phyloP scores from a whole-genome alignment of 2,888 invertebrate species.

The Micropterix aruncella region DNA sequence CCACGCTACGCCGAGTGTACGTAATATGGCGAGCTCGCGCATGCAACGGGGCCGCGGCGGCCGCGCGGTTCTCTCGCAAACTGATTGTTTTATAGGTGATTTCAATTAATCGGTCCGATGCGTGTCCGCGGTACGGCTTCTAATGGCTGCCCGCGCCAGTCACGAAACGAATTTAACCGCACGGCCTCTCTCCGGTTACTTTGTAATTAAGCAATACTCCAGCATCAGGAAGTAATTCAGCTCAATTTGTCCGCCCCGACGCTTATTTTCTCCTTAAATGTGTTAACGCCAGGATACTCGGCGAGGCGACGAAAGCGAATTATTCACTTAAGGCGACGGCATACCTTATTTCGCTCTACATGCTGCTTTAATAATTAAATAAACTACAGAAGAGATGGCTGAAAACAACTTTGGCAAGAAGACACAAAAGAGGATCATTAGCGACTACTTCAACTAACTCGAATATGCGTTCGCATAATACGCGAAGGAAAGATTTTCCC shows the following conservation, averaged over 20 bases:
- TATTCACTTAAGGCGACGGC: not conserved
- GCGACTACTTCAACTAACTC: no score
- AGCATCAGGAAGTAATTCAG: not conserved
- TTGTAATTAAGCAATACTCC: not conserved
- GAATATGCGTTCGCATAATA: no score
- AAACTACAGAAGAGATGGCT: no score
- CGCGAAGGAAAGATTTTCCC: no score
- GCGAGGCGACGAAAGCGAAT: no score
- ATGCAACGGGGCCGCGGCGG: constrained; percentile 19
- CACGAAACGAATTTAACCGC: not conserved
- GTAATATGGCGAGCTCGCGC: constrained; percentile 66
- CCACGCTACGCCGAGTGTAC: no score
- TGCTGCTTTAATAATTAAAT: no score
- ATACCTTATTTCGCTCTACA: no score
- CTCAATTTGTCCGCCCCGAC: not conserved
- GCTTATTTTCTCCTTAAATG: not conserved
- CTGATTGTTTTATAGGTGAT: not conserved
- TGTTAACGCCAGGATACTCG: not conserved
- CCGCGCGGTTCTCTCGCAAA: not conserved
- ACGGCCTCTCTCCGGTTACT: not conserved
- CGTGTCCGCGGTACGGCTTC: not conserved
- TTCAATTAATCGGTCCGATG: not conserved
- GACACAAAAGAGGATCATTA: no score
- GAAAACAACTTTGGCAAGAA: no score
- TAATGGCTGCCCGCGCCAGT: not conserved